Evolutionary conservation across 2,888 invertebrate genomes (phyloP), one percentile per base, ranked within the genome.

Genomic region (Andrena camellia): DNA sequence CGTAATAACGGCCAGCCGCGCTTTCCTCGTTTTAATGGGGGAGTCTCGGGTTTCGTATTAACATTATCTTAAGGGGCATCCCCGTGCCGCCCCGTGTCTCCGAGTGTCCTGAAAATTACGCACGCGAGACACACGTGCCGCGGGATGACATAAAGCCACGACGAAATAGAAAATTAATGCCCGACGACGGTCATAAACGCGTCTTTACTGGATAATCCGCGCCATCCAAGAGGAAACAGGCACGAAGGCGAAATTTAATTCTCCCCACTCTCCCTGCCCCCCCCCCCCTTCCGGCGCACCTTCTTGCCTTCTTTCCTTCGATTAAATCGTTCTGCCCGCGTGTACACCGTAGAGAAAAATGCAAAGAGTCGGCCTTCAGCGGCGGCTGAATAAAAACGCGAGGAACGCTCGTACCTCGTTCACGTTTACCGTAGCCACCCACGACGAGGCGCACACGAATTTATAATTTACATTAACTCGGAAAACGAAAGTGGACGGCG

Each of bases 391-490:
- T 83, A 83, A 85, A 83, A 83, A 74, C 71, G 66, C 80, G 60
- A 64, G 71, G 59, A 76, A 79, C 67, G 75, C 81, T 75, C 73
- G 78, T 74, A 66, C 78, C 70, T 84, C 77, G 76, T 74, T 68
- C 63, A 29, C 70, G 73, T 78, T 84, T 68, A 79, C 60, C 73
- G 64, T 60, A 79, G 71, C 85, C 85, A 86, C 85, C 85, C 84
- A 86, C 85, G 84, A 81, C 59, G 85, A 66, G 66, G 35, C 68
- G 57, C 68, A 63, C 71, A 68, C 75, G 81, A 78, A 81, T 86
- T 85, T 85, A 78, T 84, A 85, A 81, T 85, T 77, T 72, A 72
- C 79, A 68, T 78, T 78, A 72, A 69, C 81, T 72, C 60, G 67
- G 73, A 63, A 64, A 73, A 79, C 67, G 80, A 57, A 54, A 66